phyloP scores from a whole-genome alignment of 2,888 invertebrate species.

The Erebia aethiops region DNA sequence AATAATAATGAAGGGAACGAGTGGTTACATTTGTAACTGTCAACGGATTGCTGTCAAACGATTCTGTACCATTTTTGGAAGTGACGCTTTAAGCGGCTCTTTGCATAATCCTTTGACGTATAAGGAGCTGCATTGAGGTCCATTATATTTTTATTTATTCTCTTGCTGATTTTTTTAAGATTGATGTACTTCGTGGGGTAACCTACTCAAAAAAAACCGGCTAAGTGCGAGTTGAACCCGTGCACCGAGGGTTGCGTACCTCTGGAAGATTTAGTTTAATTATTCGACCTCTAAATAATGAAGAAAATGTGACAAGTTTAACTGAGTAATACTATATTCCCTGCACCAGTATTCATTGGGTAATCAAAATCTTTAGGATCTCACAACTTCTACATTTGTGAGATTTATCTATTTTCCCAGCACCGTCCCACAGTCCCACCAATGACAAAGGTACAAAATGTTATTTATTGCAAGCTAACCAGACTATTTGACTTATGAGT shows the following conservation, averaged over 20 bases:
- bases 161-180: conserved; percentile 13
- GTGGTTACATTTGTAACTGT: conserved; percentile 54
- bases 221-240: no score
- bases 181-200: conserved; percentile 6
- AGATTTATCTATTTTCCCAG: no score
- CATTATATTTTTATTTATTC: conserved; percentile 27
- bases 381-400: no score
- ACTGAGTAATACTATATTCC: neutral
- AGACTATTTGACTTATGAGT: no score
- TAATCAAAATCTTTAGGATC: no score
- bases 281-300: no score
- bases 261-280: no score
- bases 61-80: conserved; percentile 44
- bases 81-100: conserved; percentile 43
- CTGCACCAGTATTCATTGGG: neutral
- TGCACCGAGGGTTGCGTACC: no score
- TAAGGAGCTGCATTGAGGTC: conserved; percentile 31
- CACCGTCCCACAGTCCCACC: no score
- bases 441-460: no score
- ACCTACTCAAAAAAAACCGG: conserved; percentile 7
- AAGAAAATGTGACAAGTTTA: no score
- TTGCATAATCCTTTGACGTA: conserved; percentile 46
- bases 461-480: no score
- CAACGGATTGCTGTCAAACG: conserved; percentile 51
- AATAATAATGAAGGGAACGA: conserved; percentile 43